phyloP scores from a whole-genome alignment of 1,140 invertebrate genomes.

The Doryteuthis pealeii region DNA sequence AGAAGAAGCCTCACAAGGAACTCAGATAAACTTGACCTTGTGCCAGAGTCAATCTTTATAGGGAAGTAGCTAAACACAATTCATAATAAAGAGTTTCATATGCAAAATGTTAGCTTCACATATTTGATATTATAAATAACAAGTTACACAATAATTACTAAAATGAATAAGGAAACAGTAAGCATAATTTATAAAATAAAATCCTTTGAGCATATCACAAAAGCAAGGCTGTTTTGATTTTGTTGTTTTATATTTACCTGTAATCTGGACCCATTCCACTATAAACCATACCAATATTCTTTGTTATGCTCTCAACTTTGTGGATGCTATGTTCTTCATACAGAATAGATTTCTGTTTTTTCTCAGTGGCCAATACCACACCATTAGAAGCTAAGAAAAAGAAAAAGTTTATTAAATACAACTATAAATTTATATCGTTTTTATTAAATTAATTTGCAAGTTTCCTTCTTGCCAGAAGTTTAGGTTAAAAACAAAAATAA shows the following conservation, averaged over 20 bases:
- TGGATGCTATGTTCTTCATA: conserved; percentile 95
- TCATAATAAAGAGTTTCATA: no score
- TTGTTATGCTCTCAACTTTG: conserved; percentile 94
- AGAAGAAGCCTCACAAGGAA: no score
- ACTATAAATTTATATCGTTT: background rate
- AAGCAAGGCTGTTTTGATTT: no score
- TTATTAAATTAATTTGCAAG: background rate
- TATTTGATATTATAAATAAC: no score
- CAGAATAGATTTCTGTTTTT: conserved; percentile 95
- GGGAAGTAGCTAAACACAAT: no score
- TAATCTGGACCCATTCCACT: conserved; percentile 76
- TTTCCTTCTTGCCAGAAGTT: background rate
- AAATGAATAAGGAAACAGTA: no score
- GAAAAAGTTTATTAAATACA: conserved; percentile 18
- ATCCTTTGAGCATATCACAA: no score
- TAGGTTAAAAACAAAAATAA: background rate
- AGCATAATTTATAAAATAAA: no score
- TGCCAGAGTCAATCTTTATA: no score
- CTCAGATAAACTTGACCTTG: no score
- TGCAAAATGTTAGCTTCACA: no score
- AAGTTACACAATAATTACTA: no score
- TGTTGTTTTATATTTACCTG: conserved; percentile 60
- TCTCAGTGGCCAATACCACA: conserved; percentile 97
- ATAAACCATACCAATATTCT: conserved; percentile 98
- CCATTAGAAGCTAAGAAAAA: conserved; percentile 61